Base-by-base conservation (phyloP, 2,888 invertebrate species). In the Dynastes hyllus region DNA sequence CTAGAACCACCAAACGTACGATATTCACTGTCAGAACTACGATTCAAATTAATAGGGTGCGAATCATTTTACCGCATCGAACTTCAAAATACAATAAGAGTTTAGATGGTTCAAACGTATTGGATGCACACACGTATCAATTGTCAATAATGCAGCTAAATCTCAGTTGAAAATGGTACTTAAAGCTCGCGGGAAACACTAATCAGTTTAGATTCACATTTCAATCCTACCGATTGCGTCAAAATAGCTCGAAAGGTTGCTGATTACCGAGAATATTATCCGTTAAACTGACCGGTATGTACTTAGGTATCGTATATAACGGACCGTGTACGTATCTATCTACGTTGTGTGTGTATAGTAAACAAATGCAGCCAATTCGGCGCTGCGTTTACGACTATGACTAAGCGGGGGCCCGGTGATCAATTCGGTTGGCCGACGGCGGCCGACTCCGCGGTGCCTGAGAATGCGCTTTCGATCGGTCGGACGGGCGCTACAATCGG, bases 401-500 rank as follows among this genome's bases (percentile, higher is more conserved):
- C 76, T 79, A 76, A 79, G 69, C 79, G 76, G 55, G 55, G 55
- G 51, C 73, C 66, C 63, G 78, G 76, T 80, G 69, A 77, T 79
- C 78, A 77, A 77, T 79, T 77, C 69, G 45, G 51, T 69, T 77
- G 75, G 63, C 71, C 77, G 79, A 79, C 75, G 71, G 76, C 66
- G 70, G 77, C 77, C 78, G 79, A 79, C 79, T 79, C 65, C 66
- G 55, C 70, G 80, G 78, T 82, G 79, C 78, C 78, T 67, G 80
- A 79, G 80, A 79, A 80, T 79, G 79, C 82, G 79, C 79, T 75
- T 78, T 80, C 78, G 81, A 80, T 82, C 77, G 50, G 66, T 61
- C 55, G 55, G 55, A 16, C 6, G 55, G 55, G 55, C 16, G 55
- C 55, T 58, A 45, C 8, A 58, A 63, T 50, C 70, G 63, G 63